Evolutionary conservation across 2,888 invertebrate genomes (phyloP), one percentile per base, ranked within the genome.

Genomic region (Eristalis tenax): DNA sequence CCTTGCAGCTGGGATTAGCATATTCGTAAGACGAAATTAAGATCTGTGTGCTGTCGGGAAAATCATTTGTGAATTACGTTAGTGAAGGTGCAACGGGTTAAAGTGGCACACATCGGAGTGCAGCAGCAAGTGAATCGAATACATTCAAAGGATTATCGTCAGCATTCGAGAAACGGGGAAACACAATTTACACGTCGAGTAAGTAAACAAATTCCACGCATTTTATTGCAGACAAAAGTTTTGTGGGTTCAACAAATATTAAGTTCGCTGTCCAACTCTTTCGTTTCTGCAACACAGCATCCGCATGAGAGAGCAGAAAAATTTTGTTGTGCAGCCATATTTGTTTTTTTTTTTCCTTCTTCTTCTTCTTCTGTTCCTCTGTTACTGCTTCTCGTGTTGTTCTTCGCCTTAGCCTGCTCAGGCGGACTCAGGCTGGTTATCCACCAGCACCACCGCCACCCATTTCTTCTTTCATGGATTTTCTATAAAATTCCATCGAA

Each of bases 401-500:
- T 4, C 50, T 18, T 50, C 50, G 50, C 18, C 50, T 50, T n/a
- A 18, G 50, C 50, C 50, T 38, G 11, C 38, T 11, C 38, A 4
- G 38, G 71, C 80, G 71, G 32, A 8, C 32, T 32, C 26, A 26
- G 10, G 32, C 32, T 32, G 32, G 32, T 32, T 32, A 32, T 32
- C 32, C 32, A 32, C 32, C 32, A 32, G 32, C 32, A 70, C 56
- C 63, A 50, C 66, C 77, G 61, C 86, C 86, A 79, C 87, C 76
- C 87, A 83, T 87, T 87, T 87, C 87, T 87, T 83, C 83, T 83
- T 79, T 75, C 75, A 80, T 64, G 78, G 83, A 76, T 87, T 83
- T 87, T 83, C 87, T 79, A 87, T 83, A 83, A 83, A 87, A 87
- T 87, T 87, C 87, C 83, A 87, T 87, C 76, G 87, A 87, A 87